Evolutionary conservation across 1,140 invertebrate genomes (phyloP), one percentile per base, ranked within the genome.

Genomic region (Parasteatoda tepidariorum): DNA sequence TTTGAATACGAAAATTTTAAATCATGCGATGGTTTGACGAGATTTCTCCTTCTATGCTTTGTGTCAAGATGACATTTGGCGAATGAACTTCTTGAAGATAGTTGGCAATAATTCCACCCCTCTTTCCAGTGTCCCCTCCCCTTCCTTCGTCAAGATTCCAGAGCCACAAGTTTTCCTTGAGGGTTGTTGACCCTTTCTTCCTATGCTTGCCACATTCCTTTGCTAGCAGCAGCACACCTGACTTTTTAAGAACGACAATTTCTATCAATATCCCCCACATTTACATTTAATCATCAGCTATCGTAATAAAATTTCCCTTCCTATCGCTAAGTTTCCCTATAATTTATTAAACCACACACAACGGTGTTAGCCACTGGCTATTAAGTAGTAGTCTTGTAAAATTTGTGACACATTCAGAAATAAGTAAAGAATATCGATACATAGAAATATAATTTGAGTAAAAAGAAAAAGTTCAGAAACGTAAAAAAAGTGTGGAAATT

Each of bases 141-240:
- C 48, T 33, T 54, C 48, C 70, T 48, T 48, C 62, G 6, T 57
- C 28, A 26, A 64, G 54, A 79, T 79, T 79, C 76, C 76, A 57
- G 48, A 79, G 64, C 76, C 64, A 48, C 76, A 68, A 79, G 76
- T 79, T 79, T 68, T 79, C 76, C 76, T 79, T 26, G 41, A 68
- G 76, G 76, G 76, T 79, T 79, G 76, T 79, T 79, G 76, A 79
- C 76, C 76, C 76, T 79, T 68, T 64, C 61, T 64, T 38, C 64
- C 54, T 15, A 66, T 30, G 26, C 54, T 30, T 67, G 34, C 62
- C 54, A 68, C 76, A 79, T 79, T 79, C 76, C 76, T 30, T 48
- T 30, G 55, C 41, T 18, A 26, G 41, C 73, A 55, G 73, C 73
- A 64, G 54, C 76, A 79, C 76, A 79, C 76, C 76, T 79, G 76